Percentiles rank a stretch among this genome's conserved stretches.
phyloP scores from a whole-genome alignment of 2,797 vertebrate species.

The Anguilla marmorata region DNA sequence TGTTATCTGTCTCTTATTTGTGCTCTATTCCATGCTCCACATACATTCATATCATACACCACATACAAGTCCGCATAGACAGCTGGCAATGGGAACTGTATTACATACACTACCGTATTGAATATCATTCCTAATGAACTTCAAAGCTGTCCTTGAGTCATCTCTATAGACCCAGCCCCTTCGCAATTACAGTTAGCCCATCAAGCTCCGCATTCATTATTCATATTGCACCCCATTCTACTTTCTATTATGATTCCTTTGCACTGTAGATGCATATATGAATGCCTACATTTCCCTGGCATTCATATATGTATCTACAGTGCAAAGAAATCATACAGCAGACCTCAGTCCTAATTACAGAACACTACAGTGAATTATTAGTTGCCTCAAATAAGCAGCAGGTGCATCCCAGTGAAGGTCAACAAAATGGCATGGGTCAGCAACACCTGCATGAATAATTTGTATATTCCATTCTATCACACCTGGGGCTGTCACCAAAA shows the following conservation, averaged over 20 bases:
- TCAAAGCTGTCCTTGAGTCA: background rate
- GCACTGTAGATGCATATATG: background rate
- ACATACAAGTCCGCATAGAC: background rate
- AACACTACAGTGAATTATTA: background rate
- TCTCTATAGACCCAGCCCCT: background rate
- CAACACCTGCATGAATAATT: background rate
- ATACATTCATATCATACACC: background rate
- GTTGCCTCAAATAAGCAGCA: background rate
- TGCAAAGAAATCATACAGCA: background rate
- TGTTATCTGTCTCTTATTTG: too few relatives aligned
- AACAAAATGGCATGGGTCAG: background rate
- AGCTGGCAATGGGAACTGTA: background rate
- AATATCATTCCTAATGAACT: conserved; percentile 3
- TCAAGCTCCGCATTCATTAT: background rate
- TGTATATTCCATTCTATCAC: background rate
- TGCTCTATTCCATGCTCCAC: background rate
- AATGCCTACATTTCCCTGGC: background rate
- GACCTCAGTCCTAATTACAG: background rate
- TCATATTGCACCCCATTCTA: background rate
- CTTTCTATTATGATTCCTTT: background rate
- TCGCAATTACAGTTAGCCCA: background rate
- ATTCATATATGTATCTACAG: too few relatives aligned
- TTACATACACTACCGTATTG: background rate
- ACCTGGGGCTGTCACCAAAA: background rate
- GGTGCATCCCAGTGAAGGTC: background rate